Percentiles rank a stretch among this genome's conserved stretches.
These are phyloP conservation scores for Drosophila pruinosa DNA, from an alignment of 1,140 invertebrate species.

Conservation along the genomic window DNA sequence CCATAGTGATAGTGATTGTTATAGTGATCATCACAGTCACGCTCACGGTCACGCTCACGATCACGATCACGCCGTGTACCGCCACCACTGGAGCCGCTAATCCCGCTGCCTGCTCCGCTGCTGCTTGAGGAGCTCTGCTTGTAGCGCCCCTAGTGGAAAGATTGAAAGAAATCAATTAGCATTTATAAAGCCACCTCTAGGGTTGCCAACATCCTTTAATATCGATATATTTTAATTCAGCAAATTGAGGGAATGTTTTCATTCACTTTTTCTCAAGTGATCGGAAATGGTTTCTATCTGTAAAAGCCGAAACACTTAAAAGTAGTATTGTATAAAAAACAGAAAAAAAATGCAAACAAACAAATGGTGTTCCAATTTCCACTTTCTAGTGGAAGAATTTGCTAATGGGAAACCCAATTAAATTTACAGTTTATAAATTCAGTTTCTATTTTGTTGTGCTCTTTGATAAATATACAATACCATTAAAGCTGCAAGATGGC, in stretches of 20 bases:
- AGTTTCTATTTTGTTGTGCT: constrained; percentile 13
- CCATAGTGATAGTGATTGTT: constrained; percentile 62
- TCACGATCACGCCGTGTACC: constrained; percentile 51
- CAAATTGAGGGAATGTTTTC: no score
- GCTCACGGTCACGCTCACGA: constrained; percentile 47
- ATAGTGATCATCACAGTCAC: constrained; percentile 58
- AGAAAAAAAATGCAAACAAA: neutral
- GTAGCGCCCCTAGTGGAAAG: constrained; percentile 52
- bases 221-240: no score
- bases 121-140: constrained; percentile 62
- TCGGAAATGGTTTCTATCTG: neutral
- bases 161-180: neutral
- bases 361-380: constrained; percentile 12
- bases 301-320: neutral
- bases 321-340: neutral
- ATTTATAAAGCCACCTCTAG: neutral
- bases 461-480: constrained; percentile 16
- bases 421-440: constrained; percentile 27
- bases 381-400: constrained; percentile 6
- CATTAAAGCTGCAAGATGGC: neutral
- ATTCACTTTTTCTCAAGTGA: neutral
- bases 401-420: constrained; percentile 13
- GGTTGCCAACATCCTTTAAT: no score
- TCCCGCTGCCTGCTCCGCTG: constrained; percentile 54
- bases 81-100: constrained; percentile 49